Evolutionary conservation across 2,888 invertebrate species (phyloP).

Genomic region (Drosophila histrio): DNA sequence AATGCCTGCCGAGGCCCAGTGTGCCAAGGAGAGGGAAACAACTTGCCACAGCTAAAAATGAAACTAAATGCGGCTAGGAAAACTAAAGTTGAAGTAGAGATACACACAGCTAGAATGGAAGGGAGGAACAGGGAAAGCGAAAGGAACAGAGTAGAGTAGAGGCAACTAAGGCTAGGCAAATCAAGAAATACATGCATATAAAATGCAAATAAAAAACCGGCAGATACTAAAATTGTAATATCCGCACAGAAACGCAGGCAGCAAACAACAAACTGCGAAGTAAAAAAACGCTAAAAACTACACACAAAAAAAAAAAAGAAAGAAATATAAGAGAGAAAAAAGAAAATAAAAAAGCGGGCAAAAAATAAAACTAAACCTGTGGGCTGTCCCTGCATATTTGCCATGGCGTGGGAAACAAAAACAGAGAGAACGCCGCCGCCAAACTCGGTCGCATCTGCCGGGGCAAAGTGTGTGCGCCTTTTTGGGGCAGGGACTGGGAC

Average conservation of each 20-base stretch:
- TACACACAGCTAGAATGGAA: not conserved
- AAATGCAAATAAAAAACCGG: slow-evolving; percentile 75
- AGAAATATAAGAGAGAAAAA: slow-evolving; percentile 1
- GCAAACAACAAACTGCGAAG: slow-evolving; percentile 17
- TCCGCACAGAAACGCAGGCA: slow-evolving; percentile 68
- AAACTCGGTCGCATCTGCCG: slow-evolving; percentile 41
- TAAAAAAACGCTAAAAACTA: slow-evolving; percentile 28
- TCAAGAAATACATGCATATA: slow-evolving; percentile 70
- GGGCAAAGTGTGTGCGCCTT: slow-evolving; percentile 20
- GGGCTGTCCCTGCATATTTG: slow-evolving; percentile 65
- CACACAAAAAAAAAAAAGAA: slow-evolving; percentile 3
- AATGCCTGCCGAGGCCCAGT: slow-evolving; percentile 31
- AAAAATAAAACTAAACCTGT: slow-evolving; percentile 66
- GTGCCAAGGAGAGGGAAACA: slow-evolving; percentile 23
- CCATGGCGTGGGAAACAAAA: slow-evolving; percentile 74
- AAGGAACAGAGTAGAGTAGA: not conserved
- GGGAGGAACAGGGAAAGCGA: not conserved
- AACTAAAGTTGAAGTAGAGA: slow-evolving; percentile 19
- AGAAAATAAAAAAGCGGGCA: slow-evolving; percentile 16
- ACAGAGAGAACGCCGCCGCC: slow-evolving; percentile 33
- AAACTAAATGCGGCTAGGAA: slow-evolving; percentile 56
- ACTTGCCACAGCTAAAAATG: slow-evolving; percentile 28
- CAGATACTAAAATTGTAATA: slow-evolving; percentile 79
- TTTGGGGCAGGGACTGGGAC: slow-evolving; percentile 46
- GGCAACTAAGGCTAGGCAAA: slow-evolving; percentile 32